Percentiles rank a stretch among this genome's conserved stretches.
These are phyloP conservation scores for Cosmopolites sordidus DNA, from an alignment of 2,888 invertebrate genomes.

Conservation along the genomic window DNA sequence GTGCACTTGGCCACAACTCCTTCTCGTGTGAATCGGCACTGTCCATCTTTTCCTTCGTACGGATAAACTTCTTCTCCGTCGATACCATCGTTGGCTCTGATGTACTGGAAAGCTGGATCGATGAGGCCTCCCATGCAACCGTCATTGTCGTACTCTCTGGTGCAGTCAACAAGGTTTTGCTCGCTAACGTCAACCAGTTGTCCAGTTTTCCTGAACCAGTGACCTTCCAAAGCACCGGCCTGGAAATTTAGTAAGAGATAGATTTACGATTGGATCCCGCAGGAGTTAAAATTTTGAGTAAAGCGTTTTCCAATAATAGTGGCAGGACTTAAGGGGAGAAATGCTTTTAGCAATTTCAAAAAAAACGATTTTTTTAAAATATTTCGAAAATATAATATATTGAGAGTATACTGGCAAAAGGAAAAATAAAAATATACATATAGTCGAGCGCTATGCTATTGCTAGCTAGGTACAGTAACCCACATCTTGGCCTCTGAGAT, in stretches of 20 bases:
- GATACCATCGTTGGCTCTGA: conserved; percentile 53
- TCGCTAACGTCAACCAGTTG: conserved; percentile 52
- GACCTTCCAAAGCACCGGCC: conserved; percentile 58
- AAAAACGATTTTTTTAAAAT: too few species aligned
- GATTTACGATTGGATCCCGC: too few species aligned
- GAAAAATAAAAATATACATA: too few species aligned
- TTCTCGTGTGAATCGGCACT: conserved; percentile 35
- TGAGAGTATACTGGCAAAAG: too few species aligned
- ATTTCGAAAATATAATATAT: too few species aligned
- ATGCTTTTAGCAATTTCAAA: too few species aligned
- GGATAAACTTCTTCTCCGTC: conserved; percentile 55
- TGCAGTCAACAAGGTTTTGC: conserved; percentile 57
- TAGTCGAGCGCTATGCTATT: too few species aligned
- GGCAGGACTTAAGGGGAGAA: too few species aligned
- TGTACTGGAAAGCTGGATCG: conserved; percentile 52
- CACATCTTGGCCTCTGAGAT: too few species aligned
- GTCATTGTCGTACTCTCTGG: conserved; percentile 49
- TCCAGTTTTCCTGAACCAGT: conserved; percentile 52
- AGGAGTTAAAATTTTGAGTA: too few species aligned
- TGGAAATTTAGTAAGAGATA: conserved; percentile 38
- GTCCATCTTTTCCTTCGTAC: conserved; percentile 42
- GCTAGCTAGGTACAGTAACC: too few species aligned
- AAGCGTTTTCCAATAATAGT: too few species aligned
- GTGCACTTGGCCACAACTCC: conserved; percentile 35
- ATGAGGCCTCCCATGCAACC: conserved; percentile 56